phyloP scores from a whole-genome alignment of 2,113 vertebrate genomes.

The Orycteropus afer region DNA sequence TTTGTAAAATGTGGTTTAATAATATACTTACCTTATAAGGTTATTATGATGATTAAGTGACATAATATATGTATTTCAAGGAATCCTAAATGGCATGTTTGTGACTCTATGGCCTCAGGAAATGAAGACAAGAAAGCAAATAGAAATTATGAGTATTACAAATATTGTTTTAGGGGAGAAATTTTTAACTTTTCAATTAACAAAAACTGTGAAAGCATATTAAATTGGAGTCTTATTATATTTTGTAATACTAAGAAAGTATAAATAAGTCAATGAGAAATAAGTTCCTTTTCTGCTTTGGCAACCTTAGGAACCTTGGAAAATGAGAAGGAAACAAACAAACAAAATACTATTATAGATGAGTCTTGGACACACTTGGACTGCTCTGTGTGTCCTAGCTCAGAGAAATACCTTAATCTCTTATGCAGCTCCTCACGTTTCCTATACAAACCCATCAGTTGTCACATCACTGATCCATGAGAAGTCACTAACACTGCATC shows the following conservation, averaged over 20 bases:
- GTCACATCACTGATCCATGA: background rate
- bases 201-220: background rate
- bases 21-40: no score
- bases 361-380: background rate
- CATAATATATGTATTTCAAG: background rate
- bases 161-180: background rate
- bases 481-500: background rate
- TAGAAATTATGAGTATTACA: background rate
- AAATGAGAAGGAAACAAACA: background rate
- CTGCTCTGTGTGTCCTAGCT: background rate
- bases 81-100: background rate
- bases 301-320: background rate
- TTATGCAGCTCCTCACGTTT: background rate
- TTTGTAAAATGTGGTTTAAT: no score
- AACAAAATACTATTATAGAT: background rate
- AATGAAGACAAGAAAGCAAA: background rate
- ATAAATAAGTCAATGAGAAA: background rate
- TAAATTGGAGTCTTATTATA: background rate
- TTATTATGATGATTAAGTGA: no score
- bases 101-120: background rate
- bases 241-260: background rate
- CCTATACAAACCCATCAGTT: background rate
- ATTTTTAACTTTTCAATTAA: background rate
- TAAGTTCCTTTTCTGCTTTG: background rate
- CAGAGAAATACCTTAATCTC: background rate